These are phyloP conservation scores for Pseudomyrmex flavicornis DNA, from an alignment of 1,140 invertebrate genomes.

Conservation along the genomic window DNA sequence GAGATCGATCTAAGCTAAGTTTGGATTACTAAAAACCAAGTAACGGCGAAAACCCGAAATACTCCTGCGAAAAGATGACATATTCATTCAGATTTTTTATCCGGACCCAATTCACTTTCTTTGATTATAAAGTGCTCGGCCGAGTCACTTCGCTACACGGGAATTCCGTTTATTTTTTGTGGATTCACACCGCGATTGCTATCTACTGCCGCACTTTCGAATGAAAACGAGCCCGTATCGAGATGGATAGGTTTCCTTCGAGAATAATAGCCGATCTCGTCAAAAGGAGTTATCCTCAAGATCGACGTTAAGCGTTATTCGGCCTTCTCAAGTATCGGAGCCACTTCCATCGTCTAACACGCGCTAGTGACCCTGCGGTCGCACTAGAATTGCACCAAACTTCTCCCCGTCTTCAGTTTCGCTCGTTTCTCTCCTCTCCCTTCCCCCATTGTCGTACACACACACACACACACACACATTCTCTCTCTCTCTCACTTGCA, in stretches of 20 bases:
- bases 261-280: conserved; percentile 64
- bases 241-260: conserved; percentile 58
- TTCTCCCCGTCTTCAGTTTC: conserved; percentile 31
- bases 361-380: conserved; percentile 45
- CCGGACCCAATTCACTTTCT: neutral
- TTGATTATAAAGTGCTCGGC: neutral
- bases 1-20: neutral
- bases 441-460: too few species aligned
- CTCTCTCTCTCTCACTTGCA: neutral
- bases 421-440: neutral
- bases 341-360: conserved; percentile 56
- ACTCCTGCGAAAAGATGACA: neutral
- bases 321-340: conserved; percentile 58
- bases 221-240: conserved; percentile 38
- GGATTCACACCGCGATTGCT: neutral
- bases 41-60: too few species aligned
- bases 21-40: neutral
- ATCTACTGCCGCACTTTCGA: neutral
- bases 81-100: too few species aligned
- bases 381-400: conserved; percentile 60
- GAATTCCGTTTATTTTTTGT: conserved; percentile 33
- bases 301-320: conserved; percentile 57
- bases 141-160: conserved; percentile 13
- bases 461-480: neutral
- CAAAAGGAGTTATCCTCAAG: conserved; percentile 54